Conservation (phyloP, 2,113 vertebrate genomes). For the Dicaeum eximium region DNA sequence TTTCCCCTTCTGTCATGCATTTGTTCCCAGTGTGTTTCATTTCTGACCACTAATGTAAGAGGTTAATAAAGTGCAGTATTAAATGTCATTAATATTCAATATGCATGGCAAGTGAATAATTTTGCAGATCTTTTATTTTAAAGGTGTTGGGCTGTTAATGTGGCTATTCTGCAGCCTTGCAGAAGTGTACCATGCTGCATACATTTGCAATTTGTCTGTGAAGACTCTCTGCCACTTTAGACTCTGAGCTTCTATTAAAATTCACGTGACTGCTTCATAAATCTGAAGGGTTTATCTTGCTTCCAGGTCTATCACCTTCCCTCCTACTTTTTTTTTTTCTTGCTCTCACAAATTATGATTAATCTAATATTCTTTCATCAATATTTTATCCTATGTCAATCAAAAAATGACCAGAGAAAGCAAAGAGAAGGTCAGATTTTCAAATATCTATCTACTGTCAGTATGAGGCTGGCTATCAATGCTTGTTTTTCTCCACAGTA, state of each 20-base stretch:
- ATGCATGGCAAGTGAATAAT: slow-evolving; percentile 49
- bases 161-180: slow-evolving; percentile 40
- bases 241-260: slow-evolving; percentile 40
- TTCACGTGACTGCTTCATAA: neutral
- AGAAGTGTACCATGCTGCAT: neutral
- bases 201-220: neutral
- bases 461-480: neutral
- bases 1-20: slow-evolving; percentile 63
- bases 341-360: neutral
- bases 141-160: slow-evolving; percentile 29
- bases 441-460: neutral
- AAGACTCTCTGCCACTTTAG: slow-evolving; percentile 31
- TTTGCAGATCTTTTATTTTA: slow-evolving; percentile 65
- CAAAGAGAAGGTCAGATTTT: neutral
- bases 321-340: neutral
- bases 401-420: neutral
- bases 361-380: neutral
- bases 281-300: neutral
- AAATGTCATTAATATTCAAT: slow-evolving; percentile 69
- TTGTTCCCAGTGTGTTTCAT: slow-evolving; percentile 62
- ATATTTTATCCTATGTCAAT: neutral
- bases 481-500: neutral
- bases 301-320: neutral
- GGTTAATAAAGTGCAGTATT: slow-evolving; percentile 72
- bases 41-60: slow-evolving; percentile 73